Evolutionary conservation across 2,888 invertebrate species (phyloP), one percentile per base, ranked within the genome.

Genomic region (Meiosimyza decipiens): DNA sequence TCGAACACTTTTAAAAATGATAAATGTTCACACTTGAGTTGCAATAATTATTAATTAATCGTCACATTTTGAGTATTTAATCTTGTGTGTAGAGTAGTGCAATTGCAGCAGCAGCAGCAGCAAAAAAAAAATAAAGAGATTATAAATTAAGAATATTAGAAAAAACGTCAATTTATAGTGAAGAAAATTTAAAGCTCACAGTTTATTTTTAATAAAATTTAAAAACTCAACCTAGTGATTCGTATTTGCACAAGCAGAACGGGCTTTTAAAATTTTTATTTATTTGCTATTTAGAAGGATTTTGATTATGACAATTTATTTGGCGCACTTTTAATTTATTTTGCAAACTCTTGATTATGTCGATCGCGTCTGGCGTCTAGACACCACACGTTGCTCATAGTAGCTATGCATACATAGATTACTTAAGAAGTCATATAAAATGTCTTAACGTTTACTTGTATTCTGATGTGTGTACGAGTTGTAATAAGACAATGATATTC

Each of bases 11-110:
- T 54, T 52, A 52, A 70, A 70, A 70, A 73, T 79, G 77, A 78
- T 79, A 79, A 78, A 76, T 65, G 77, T 78, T 78, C 77, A 78
- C 77, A 78, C 77, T 79, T 76, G 74, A 74, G 71, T 79, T 74
- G 66, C 73, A 77, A 71, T 78, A 80, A 77, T 78, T 79, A 77
- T 74, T 78, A 78, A 78, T 80, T 79, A 79, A 79, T 77, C 65
- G 74, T 67, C 63, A 73, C 72, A 76, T 75, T 79, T 75, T 72
- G 57, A 73, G 73, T 64, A 72, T 64, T 71, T 66, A 69, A 60
- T 68, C 71, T 68, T 18, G 71, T 28, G 22, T 51, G 60, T 50
- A 40, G 40, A 40, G 40, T 40, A 40, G 40, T 40, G 40, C 40
- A 40, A 40, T 40, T 40, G 40, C 40, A 40, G 3, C 40, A 40